These are phyloP conservation scores for Lindbergichthys nudifrons DNA, from an alignment of 2,797 vertebrate genomes.

Conservation along the genomic window DNA sequence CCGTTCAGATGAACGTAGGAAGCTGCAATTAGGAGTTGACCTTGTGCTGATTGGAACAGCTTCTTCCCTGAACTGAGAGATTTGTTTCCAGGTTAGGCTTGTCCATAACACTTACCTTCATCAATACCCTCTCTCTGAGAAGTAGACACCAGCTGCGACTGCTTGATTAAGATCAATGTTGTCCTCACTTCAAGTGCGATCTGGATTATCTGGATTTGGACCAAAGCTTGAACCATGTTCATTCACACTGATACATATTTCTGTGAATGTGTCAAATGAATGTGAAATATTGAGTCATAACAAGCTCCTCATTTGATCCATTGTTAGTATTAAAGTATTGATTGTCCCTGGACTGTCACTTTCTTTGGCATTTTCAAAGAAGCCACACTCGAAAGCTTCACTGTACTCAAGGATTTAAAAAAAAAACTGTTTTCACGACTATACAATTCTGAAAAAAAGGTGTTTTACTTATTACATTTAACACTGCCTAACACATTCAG, in stretches of 20 bases:
- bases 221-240: not conserved
- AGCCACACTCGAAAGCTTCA: not conserved
- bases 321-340: not conserved
- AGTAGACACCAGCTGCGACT: conserved; percentile 45
- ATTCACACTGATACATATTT: not conserved
- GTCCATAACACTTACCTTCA: conserved; percentile 55
- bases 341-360: not conserved
- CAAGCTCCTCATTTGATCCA: not conserved
- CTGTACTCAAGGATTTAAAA: not conserved
- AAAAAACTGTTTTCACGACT: not conserved
- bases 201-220: conserved; percentile 15
- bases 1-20: not conserved
- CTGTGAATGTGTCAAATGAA: too few species aligned
- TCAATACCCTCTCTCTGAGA: conserved; percentile 46
- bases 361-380: not conserved
- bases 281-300: too few species aligned
- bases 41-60: conserved; percentile 44
- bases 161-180: conserved; percentile 56
- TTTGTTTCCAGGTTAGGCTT: conserved; percentile 56
- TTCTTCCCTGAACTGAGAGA: conserved; percentile 29
- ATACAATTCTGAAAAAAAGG: not conserved
- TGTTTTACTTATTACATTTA: not conserved
- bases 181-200: conserved; percentile 30
- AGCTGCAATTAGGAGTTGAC: conserved; percentile 45
- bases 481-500: not conserved